A percentile compares a stretch with the other conserved stretches of the same genome.
These are phyloP conservation scores for Ophion ellenae DNA, from an alignment of 2,888 invertebrate species.

Conservation along the genomic window DNA sequence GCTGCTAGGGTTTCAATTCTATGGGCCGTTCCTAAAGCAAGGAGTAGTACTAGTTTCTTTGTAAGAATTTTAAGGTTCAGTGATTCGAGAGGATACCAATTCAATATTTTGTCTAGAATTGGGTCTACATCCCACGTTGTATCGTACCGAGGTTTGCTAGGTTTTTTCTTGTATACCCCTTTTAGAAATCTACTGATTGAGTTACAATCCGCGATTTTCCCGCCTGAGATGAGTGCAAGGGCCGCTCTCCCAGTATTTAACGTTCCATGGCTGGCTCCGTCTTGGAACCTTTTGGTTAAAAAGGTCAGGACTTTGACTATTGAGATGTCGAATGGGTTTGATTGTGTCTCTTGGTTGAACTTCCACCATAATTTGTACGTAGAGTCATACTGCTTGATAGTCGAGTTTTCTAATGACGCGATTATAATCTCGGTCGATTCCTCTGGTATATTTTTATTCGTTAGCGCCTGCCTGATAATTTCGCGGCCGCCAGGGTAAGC, in stretches of 20 bases:
- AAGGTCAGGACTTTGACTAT: background rate
- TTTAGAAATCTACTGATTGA: constrained; percentile 18
- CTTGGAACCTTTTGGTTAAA: constrained; percentile 7
- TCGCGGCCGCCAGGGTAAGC: constrained; percentile 30
- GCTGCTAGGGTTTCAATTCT: constrained; percentile 29
- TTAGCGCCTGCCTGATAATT: constrained; percentile 26
- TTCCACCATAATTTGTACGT: constrained; percentile 3
- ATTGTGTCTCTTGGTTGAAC: constrained; percentile 2
- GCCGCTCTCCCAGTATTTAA: constrained; percentile 21
- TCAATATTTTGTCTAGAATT: constrained; percentile 12
- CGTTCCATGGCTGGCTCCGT: constrained; percentile 15
- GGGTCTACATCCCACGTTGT: constrained; percentile 13
- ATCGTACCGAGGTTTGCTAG: constrained; percentile 23
- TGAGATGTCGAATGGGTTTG: background rate
- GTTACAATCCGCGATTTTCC: constrained; percentile 1
- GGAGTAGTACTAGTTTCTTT: constrained; percentile 30
- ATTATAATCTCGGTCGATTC: constrained; percentile 17
- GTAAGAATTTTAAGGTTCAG: constrained; percentile 28
- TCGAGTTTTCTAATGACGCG: constrained; percentile 11
- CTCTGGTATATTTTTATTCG: constrained; percentile 1
- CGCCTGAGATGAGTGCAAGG: constrained; percentile 5
- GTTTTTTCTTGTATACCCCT: constrained; percentile 25
- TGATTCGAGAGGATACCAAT: constrained; percentile 7
- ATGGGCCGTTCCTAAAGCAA: constrained; percentile 25
- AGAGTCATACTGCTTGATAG: constrained; percentile 1